These are phyloP conservation scores for Eubasilissa regina DNA, from an alignment of 1,140 invertebrate genomes.

Conservation along the genomic window DNA sequence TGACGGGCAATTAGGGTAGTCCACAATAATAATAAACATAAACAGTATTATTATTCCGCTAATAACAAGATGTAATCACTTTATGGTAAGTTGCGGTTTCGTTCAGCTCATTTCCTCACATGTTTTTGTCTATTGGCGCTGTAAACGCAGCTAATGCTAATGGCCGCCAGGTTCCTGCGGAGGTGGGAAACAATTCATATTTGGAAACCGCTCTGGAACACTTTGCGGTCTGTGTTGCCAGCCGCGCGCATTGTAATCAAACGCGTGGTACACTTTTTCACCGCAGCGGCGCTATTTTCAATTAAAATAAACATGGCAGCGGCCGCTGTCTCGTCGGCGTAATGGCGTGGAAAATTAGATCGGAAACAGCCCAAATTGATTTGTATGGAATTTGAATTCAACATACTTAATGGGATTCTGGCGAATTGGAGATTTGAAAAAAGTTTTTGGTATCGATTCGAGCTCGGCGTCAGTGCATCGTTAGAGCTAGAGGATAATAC, in stretches of 20 bases:
- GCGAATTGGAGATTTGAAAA: background rate
- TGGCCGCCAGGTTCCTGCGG: background rate
- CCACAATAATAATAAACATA: too few species aligned
- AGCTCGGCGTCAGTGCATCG: background rate
- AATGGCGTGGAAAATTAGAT: slow-evolving; percentile 30
- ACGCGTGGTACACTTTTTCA: slow-evolving; percentile 27
- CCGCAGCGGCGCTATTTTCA: slow-evolving; percentile 25
- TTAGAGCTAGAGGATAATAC: background rate
- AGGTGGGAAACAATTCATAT: slow-evolving; percentile 32
- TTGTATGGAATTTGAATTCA: slow-evolving; percentile 15
- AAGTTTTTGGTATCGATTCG: background rate
- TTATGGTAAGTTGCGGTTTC: slow-evolving; percentile 2
- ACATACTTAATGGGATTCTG: slow-evolving; percentile 19
- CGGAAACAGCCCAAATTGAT: slow-evolving; percentile 25
- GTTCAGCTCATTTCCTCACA: background rate
- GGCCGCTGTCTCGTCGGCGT: background rate
- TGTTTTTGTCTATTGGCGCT: slow-evolving; percentile 3
- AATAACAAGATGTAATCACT: too few species aligned
- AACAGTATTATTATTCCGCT: too few species aligned
- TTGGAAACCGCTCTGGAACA: slow-evolving; percentile 15
- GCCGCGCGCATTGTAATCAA: slow-evolving; percentile 7
- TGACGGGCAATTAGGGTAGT: too few species aligned
- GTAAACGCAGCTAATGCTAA: background rate
- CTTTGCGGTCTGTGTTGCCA: slow-evolving; percentile 10
- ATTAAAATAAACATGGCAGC: slow-evolving; percentile 12